A percentile compares a stretch with the other conserved stretches of the same genome.
Conservation (phyloP, 2,797 vertebrate genomes). For the Fundulus diaphanus region DNA sequence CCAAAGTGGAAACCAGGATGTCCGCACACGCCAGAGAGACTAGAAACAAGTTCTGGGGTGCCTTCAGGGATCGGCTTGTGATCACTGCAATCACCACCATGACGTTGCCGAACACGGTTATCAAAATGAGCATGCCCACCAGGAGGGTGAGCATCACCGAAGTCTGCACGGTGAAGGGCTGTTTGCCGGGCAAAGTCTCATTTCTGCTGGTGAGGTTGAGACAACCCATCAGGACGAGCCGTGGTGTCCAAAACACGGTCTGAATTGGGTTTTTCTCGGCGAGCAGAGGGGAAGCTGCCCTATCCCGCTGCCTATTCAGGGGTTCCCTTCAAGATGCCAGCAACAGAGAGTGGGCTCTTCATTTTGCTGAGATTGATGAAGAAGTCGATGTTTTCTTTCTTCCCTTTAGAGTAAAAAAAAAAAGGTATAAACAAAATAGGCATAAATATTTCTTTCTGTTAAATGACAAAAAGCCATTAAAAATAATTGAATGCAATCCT, state of each 20-base stretch:
- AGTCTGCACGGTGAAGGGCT: conserved; percentile 81
- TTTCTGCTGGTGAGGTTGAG: conserved; percentile 80
- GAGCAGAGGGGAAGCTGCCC: conserved; percentile 22
- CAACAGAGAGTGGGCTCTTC: conserved; percentile 36
- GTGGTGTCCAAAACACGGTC: conserved; percentile 19
- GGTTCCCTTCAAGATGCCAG: conserved; percentile 46
- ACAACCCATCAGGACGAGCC: conserved; percentile 82
- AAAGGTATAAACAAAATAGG: neutral
- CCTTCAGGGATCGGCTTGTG: conserved; percentile 90
- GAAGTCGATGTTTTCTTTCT: conserved; percentile 15
- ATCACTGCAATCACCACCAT: conserved; percentile 94
- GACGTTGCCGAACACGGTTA: conserved; percentile 93
- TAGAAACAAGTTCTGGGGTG: conserved; percentile 96
- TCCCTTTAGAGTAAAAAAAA: conserved; percentile 33
- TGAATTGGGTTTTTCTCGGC: conserved; percentile 55
- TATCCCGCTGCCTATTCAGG: conserved; percentile 33
- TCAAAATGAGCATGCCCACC: conserved; percentile 89
- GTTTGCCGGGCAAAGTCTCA: conserved; percentile 72
- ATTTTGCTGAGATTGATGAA: conserved; percentile 34
- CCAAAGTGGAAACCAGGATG: conserved; percentile 94
- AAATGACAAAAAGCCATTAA: conserved; percentile 8
- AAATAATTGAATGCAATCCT: neutral
- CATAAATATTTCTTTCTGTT: conserved; percentile 9
- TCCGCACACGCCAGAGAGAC: conserved; percentile 96
- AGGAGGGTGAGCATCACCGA: conserved; percentile 86